Conservation (phyloP, 2,888 invertebrate species). For the Aleiodes testaceus region DNA sequence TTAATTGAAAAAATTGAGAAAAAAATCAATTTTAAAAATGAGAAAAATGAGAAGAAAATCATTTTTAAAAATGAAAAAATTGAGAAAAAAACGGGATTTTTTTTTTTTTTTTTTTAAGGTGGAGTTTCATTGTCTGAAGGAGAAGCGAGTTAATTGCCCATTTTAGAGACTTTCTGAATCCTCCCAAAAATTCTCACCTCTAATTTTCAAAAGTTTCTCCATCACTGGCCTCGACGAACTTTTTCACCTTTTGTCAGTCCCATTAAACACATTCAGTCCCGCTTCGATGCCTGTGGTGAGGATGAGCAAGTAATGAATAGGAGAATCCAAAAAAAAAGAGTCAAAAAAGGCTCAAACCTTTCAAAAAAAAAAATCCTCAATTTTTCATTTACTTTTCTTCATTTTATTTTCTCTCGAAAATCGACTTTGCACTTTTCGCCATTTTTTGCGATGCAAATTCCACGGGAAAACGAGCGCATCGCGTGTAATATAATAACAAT, state of each 20-base stretch:
- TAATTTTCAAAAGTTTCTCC: not conserved
- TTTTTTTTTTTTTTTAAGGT: no score
- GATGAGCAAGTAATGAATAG: not conserved
- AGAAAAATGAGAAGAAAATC: no score
- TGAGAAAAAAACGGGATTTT: no score
- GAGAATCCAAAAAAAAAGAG: not conserved
- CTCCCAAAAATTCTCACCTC: not conserved
- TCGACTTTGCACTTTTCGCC: no score
- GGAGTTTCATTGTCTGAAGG: not conserved
- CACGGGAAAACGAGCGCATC: conserved; percentile 22
- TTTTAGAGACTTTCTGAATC: not conserved
- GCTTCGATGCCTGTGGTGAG: conserved; percentile 3
- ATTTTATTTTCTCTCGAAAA: no score
- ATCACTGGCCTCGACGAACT: not conserved
- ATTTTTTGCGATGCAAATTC: no score
- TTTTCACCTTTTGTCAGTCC: conserved; percentile 20
- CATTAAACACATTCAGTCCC: conserved; percentile 7
- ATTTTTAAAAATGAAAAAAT: no score
- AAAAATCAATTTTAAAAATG: no score
- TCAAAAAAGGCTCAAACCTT: no score
- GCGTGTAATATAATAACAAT: conserved; percentile 9
- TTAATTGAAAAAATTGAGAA: no score
- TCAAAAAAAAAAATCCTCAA: no score
- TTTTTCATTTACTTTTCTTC: no score
- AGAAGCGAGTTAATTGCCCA: conserved; percentile 10